Evolutionary conservation across 2,888 invertebrate genomes (phyloP).

Genomic region (Spilarctia lutea): DNA sequence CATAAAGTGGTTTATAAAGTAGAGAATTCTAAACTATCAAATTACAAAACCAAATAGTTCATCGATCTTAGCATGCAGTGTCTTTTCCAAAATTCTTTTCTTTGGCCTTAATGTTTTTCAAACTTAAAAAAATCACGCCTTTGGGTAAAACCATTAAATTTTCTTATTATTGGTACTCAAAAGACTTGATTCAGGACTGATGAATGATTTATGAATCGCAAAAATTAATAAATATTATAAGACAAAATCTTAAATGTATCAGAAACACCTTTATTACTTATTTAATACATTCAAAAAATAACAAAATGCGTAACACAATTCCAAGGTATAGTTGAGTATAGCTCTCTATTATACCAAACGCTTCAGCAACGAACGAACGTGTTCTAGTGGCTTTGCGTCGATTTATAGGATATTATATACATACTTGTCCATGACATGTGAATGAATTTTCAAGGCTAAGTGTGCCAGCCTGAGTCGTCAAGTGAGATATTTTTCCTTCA

Average conservation of each 20-base stretch:
- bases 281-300: background rate
- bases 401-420: slow-evolving; percentile 36
- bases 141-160: too few relatives aligned
- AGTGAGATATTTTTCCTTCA: slow-evolving; percentile 4
- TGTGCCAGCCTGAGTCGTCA: slow-evolving; percentile 25
- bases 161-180: too few relatives aligned
- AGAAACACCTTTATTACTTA: background rate
- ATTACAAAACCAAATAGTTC: background rate
- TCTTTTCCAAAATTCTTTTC: background rate
- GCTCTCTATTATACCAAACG: slow-evolving; percentile 26
- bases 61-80: background rate
- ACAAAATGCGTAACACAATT: slow-evolving; percentile 22
- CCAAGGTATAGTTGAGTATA: slow-evolving; percentile 14
- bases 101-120: background rate
- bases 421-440: slow-evolving; percentile 12
- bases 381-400: slow-evolving; percentile 61
- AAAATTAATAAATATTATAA: too few relatives aligned
- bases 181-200: too few relatives aligned
- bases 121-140: too few relatives aligned
- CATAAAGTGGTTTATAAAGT: background rate
- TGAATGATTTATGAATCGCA: too few relatives aligned
- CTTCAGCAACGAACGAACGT: slow-evolving; percentile 58
- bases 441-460: slow-evolving; percentile 39
- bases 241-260: background rate
- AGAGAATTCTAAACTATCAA: background rate